phyloP scores from a whole-genome alignment of 2,888 invertebrate species.

The Liopterus haemorrhoidalis region DNA sequence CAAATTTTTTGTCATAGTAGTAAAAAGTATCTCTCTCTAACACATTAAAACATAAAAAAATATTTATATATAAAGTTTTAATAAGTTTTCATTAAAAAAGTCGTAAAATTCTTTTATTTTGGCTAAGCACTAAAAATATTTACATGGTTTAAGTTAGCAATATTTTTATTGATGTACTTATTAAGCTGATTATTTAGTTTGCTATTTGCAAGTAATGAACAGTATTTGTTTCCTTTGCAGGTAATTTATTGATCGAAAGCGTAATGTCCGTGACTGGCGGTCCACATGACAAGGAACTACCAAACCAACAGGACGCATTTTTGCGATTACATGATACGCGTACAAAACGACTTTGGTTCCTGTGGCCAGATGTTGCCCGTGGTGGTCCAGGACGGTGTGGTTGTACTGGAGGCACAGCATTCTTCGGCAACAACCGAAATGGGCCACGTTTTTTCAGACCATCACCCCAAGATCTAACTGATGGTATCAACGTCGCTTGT shows the following conservation, averaged over 20 bases:
- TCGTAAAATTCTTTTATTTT: too few species aligned
- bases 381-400: slow-evolving; percentile 70
- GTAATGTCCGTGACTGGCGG: slow-evolving; percentile 66
- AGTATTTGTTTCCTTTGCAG: too few species aligned
- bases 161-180: too few species aligned
- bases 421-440: slow-evolving; percentile 90
- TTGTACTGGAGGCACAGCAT: slow-evolving; percentile 90
- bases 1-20: too few species aligned
- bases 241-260: slow-evolving; percentile 82
- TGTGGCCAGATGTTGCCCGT: slow-evolving; percentile 74
- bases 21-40: too few species aligned
- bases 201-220: too few species aligned
- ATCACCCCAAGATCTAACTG: slow-evolving; percentile 68
- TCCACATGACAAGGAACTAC: slow-evolving; percentile 68
- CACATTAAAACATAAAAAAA: too few species aligned
- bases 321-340: slow-evolving; percentile 77
- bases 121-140: too few species aligned
- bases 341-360: slow-evolving; percentile 85
- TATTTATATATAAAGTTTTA: too few species aligned
- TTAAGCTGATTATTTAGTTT: too few species aligned
- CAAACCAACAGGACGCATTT: slow-evolving; percentile 72
- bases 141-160: too few species aligned
- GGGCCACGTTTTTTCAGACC: slow-evolving; percentile 86
- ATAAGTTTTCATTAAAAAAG: too few species aligned
- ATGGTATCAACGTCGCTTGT: slow-evolving; percentile 76